phyloP scores from a whole-genome alignment of 2,797 vertebrate species.

The Enteromius viviparus region DNA sequence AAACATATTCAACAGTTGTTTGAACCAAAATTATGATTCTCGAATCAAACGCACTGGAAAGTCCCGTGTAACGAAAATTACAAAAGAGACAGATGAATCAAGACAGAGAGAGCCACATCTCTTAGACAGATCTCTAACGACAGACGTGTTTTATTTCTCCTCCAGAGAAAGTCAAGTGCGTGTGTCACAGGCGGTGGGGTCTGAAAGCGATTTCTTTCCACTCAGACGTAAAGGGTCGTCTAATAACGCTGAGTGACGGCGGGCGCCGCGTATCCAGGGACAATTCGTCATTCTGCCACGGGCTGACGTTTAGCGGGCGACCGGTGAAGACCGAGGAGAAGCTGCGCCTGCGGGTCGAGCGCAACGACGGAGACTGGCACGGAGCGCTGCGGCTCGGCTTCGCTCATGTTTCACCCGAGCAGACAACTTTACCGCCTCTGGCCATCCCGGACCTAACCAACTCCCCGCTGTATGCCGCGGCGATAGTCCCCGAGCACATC shows the following conservation, averaged over 20 bases:
- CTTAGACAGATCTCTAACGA: background rate
- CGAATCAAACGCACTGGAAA: background rate
- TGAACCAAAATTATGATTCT: background rate
- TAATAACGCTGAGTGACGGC: constrained; percentile 67
- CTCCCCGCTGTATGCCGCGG: constrained; percentile 72
- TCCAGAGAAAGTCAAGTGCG: constrained; percentile 5
- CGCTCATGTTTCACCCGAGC: constrained; percentile 74
- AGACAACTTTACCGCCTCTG: constrained; percentile 67
- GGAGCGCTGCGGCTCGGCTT: constrained; percentile 84
- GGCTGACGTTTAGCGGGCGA: constrained; percentile 83
- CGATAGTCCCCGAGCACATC: constrained; percentile 55
- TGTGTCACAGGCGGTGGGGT: constrained; percentile 51
- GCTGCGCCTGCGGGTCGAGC: constrained; percentile 72
- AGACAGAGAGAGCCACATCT: background rate
- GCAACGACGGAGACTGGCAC: constrained; percentile 50
- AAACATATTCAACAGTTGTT: background rate
- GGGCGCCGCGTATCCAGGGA: constrained; percentile 60
- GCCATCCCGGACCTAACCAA: constrained; percentile 79
- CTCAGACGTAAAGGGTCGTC: constrained; percentile 64
- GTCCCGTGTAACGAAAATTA: background rate
- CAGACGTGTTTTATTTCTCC: background rate
- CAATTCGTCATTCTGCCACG: constrained; percentile 69
- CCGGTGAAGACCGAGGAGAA: constrained; percentile 68
- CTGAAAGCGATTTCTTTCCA: constrained; percentile 79
- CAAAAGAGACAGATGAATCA: background rate